Evolutionary conservation across 2,888 invertebrate species (phyloP).

Genomic region (Tinea pellionella): DNA sequence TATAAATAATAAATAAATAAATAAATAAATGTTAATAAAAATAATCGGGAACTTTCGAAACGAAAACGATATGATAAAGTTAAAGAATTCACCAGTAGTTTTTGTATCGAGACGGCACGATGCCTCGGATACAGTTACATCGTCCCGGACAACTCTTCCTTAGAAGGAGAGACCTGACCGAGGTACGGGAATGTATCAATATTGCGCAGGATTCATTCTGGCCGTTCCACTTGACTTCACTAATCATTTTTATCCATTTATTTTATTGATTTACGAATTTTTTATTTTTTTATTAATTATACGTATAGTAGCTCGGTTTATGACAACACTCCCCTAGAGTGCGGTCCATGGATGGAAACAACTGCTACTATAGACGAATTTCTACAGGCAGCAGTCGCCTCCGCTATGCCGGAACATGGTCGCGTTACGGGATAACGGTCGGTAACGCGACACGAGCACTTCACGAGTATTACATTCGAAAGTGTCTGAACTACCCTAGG

Average conservation of each 20-base stretch:
- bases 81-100: background rate
- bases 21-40: background rate
- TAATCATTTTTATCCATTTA: background rate
- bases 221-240: background rate
- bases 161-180: slow-evolving; percentile 47
- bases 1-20: too few relatives aligned
- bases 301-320: too few relatives aligned
- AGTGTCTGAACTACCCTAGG: too few relatives aligned
- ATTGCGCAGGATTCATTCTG: slow-evolving; percentile 30
- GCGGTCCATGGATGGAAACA: too few relatives aligned
- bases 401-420: too few relatives aligned
- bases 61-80: background rate
- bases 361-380: too few relatives aligned
- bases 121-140: slow-evolving; percentile 45
- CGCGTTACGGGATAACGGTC: too few relatives aligned
- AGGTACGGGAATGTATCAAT: slow-evolving; percentile 46
- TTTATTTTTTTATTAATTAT: too few relatives aligned
- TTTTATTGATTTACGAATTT: background rate
- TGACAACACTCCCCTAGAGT: too few relatives aligned
- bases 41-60: background rate
- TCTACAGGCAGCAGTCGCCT: too few relatives aligned
- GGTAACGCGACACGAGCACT: too few relatives aligned
- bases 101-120: background rate
- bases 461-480: too few relatives aligned
- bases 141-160: slow-evolving; percentile 53